Percentiles rank a stretch among this genome's conserved stretches.
Conservation (phyloP, 1,140 invertebrate species). For the Anthonomus grandis region DNA sequence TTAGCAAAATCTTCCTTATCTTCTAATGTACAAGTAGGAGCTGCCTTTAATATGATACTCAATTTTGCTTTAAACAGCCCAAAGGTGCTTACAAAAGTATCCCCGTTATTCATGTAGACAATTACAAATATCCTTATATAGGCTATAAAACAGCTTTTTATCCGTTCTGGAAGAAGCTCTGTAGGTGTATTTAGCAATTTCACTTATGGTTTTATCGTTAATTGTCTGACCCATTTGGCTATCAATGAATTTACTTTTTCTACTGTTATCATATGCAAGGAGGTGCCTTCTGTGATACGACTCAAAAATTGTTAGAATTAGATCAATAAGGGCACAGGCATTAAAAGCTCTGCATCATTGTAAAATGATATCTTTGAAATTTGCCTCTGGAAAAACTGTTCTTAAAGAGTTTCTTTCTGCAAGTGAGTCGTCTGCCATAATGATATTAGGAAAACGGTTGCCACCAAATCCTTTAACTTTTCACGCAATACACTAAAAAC, state of each 20-base stretch:
- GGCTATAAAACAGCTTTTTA: not conserved
- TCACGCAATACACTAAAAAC: constrained; percentile 2
- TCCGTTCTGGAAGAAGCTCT: not conserved
- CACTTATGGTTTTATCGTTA: not conserved
- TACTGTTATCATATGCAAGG: constrained; percentile 1
- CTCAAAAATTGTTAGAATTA: not conserved
- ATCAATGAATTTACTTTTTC: constrained; percentile 3
- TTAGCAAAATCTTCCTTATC: too few species aligned
- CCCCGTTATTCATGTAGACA: not conserved
- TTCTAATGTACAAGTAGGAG: not conserved
- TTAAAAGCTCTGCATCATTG: too few species aligned
- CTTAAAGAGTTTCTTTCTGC: too few species aligned
- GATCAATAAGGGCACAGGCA: not conserved
- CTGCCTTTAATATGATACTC: constrained; percentile 4
- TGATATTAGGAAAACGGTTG: not conserved
- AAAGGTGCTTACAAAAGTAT: not conserved
- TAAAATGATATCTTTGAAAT: too few species aligned
- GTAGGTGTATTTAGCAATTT: not conserved
- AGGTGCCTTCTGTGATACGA: constrained; percentile 4
- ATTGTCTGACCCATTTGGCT: not conserved
- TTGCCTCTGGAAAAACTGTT: not conserved
- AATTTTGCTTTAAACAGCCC: constrained; percentile 1
- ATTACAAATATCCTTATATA: constrained; percentile 2
- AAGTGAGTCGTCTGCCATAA: not conserved
- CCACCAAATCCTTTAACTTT: constrained; percentile 3